Evolutionary conservation across 1,140 invertebrate genomes (phyloP).

Genomic region (Drosophila elegans): DNA sequence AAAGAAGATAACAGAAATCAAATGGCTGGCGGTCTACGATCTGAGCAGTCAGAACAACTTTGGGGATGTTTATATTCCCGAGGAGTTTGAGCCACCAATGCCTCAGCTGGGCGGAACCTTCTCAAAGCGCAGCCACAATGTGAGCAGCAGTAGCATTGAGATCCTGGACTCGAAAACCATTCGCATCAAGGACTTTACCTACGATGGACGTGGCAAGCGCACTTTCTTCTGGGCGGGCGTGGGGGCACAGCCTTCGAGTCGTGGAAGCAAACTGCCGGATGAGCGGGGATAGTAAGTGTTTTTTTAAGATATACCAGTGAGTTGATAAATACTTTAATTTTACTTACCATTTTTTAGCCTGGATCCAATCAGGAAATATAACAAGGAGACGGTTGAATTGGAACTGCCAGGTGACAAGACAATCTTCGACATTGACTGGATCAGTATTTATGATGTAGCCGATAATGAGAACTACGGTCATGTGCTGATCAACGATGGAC

Average conservation of each 20-base stretch:
- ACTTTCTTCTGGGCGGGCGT: constrained; percentile 95
- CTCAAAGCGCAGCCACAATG: constrained; percentile 88
- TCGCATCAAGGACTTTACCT: constrained; percentile 90
- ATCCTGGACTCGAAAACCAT: constrained; percentile 94
- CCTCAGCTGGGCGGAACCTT: constrained; percentile 90
- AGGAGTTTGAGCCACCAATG: constrained; percentile 95
- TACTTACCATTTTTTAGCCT: constrained; percentile 86
- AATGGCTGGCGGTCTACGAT: constrained; percentile 96
- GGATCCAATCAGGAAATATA: constrained; percentile 89
- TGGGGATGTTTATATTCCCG: constrained; percentile 95
- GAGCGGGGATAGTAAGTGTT: constrained; percentile 97
- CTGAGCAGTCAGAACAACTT: constrained; percentile 93
- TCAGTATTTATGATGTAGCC: constrained; percentile 91
- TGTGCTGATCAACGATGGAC: constrained; percentile 91
- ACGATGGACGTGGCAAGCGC: constrained; percentile 91
- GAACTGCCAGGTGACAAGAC: constrained; percentile 93
- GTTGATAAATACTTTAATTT: neutral
- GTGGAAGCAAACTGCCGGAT: constrained; percentile 93
- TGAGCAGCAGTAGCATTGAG: constrained; percentile 90
- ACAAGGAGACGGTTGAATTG: constrained; percentile 90
- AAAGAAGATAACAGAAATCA: constrained; percentile 94
- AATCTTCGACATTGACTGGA: constrained; percentile 94
- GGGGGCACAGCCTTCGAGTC: constrained; percentile 93
- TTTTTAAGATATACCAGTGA: no score
- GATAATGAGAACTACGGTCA: constrained; percentile 91